A percentile compares a stretch with the other conserved stretches of the same genome.
Evolutionary conservation across 2,113 vertebrate species (phyloP).

Genomic region (Mesembrinibis cayennensis): DNA sequence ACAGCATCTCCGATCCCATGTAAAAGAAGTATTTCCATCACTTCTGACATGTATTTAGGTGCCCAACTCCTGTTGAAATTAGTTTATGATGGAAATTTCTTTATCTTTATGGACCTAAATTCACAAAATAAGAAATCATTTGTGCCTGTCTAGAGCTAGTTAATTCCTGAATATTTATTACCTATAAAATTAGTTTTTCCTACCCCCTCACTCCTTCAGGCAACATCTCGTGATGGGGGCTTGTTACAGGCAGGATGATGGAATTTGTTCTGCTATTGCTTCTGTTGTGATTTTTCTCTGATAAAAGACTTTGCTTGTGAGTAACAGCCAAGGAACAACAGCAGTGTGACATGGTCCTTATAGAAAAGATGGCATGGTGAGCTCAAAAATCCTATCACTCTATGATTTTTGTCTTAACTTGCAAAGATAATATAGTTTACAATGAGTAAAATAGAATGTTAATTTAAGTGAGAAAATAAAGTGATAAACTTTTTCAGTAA

Average conservation of each 20-base stretch:
- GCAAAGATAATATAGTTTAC: not conserved
- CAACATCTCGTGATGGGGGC: not conserved
- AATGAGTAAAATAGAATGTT: not conserved
- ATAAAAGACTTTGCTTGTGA: not conserved
- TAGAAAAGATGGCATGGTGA: not conserved
- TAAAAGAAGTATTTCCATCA: not conserved
- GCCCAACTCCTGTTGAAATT: not conserved
- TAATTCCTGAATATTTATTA: not conserved
- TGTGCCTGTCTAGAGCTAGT: not conserved
- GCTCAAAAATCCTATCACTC: not conserved
- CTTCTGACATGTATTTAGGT: not conserved
- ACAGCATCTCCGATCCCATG: not conserved
- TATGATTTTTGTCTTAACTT: not conserved
- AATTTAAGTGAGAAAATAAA: not conserved
- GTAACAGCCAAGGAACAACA: not conserved
- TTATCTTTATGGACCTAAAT: not conserved
- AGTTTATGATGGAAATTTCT: not conserved
- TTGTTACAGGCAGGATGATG: not conserved
- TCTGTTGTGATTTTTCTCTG: not conserved
- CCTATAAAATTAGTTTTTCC: not conserved
- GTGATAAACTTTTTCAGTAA: not conserved
- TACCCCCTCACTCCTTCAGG: not conserved
- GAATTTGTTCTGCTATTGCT: not conserved
- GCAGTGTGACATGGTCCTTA: fast-evolving
- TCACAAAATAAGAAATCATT: not conserved